These are phyloP conservation scores for Microtus oregoni DNA, from an alignment of 2,113 vertebrate genomes.

Conservation along the genomic window DNA sequence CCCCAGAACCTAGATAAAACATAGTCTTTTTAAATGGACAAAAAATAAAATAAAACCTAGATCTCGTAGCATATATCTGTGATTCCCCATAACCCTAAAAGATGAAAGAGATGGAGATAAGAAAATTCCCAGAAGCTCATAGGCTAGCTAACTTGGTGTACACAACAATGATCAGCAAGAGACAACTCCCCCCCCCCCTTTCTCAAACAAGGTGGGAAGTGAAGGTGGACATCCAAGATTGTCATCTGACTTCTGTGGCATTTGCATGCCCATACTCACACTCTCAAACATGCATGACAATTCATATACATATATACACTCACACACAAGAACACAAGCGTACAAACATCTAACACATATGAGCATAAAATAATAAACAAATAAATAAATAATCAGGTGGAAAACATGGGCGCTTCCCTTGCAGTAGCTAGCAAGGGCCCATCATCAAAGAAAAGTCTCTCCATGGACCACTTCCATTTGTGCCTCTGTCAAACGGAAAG, in stretches of 20 bases:
- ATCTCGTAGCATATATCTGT: not conserved
- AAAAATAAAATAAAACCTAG: not conserved
- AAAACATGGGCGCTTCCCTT: not conserved
- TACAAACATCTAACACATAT: not conserved
- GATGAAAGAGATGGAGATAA: not conserved
- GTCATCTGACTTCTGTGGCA: not conserved
- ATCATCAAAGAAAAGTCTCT: not conserved
- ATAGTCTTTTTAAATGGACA: not conserved
- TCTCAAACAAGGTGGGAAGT: not conserved
- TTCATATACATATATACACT: not conserved
- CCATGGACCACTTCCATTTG: not conserved
- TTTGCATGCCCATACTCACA: not conserved
- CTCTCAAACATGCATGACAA: not conserved
- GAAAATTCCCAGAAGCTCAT: not conserved
- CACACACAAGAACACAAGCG: not conserved
- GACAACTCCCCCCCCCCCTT: too few relatives aligned
- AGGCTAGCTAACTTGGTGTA: too few relatives aligned
- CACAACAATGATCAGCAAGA: not conserved
- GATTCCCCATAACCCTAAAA: not conserved
- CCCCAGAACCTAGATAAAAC: not conserved
- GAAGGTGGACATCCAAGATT: not conserved
- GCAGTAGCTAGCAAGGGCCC: not conserved
- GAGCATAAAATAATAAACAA: not conserved
- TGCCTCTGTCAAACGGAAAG: slow-evolving; percentile 25
- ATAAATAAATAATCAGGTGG: too few relatives aligned